Evolutionary conservation across 2,888 invertebrate species (phyloP).

Genomic region (Microctonus aethiopoides): DNA sequence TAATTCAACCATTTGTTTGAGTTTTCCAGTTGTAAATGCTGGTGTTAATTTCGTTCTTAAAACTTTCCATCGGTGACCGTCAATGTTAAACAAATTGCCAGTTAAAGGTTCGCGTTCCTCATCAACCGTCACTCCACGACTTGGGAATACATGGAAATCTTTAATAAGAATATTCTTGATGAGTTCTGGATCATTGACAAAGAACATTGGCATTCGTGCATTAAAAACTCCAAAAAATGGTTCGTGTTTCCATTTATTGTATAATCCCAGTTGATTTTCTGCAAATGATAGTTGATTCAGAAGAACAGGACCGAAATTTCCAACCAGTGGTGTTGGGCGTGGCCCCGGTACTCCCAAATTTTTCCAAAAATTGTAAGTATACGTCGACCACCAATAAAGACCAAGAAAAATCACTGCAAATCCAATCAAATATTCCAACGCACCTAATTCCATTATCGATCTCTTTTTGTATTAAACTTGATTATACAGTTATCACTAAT

Average conservation of each 20-base stretch:
- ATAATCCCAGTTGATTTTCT: not conserved
- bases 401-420: conserved; percentile 56
- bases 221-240: conserved; percentile 61
- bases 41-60: conserved; percentile 66
- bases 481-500: no score
- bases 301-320: conserved; percentile 53
- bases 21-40: conserved; percentile 66
- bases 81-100: conserved; percentile 49
- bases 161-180: conserved; percentile 55
- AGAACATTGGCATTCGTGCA: conserved; percentile 53
- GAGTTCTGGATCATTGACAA: conserved; percentile 57
- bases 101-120: conserved; percentile 46
- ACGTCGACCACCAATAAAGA: conserved; percentile 50
- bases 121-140: conserved; percentile 6
- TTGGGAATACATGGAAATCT: conserved; percentile 57
- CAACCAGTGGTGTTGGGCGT: conserved; percentile 54
- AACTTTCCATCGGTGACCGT: conserved; percentile 67
- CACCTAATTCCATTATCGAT: not conserved
- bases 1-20: conserved; percentile 66
- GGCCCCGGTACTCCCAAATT: conserved; percentile 60
- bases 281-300: not conserved
- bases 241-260: conserved; percentile 15
- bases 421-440: conserved; percentile 56
- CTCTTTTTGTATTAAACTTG: no score
- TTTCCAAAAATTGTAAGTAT: conserved; percentile 63